Conservation (phyloP, 2,888 invertebrate species). For the Melinaea menophilus region DNA sequence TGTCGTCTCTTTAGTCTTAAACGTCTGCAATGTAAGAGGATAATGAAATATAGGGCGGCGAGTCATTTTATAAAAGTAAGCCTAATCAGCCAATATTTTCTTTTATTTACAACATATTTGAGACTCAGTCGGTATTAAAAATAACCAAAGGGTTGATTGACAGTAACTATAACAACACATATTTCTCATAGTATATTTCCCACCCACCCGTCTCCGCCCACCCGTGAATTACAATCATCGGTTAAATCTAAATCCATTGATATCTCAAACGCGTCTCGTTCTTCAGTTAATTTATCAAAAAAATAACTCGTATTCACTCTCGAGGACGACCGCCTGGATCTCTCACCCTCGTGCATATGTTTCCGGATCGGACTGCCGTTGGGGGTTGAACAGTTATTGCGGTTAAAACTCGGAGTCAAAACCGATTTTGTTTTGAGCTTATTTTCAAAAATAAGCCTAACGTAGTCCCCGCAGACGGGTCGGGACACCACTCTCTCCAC, state of each 20-base stretch:
- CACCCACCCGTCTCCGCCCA: no score
- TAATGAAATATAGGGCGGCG: no score
- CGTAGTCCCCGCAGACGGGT: conserved; percentile 55
- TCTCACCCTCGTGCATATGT: conserved; percentile 30
- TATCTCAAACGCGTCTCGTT: conserved; percentile 80
- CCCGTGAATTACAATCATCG: conserved; percentile 55
- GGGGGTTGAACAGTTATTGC: conserved; percentile 64
- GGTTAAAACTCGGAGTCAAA: conserved; percentile 42
- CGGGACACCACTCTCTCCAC: conserved; percentile 60
- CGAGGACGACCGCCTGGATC: conserved; percentile 40
- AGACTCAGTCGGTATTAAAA: no score
- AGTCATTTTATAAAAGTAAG: no score
- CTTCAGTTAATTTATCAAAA: conserved; percentile 68
- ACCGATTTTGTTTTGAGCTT: conserved; percentile 38
- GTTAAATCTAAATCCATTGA: conserved; percentile 68
- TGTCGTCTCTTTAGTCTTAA: no score
- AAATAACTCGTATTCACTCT: conserved; percentile 73
- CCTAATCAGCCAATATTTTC: no score
- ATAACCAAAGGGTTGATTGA: no score
- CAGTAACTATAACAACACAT: no score
- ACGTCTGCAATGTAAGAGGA: no score
- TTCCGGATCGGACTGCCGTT: conserved; percentile 50
- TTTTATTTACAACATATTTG: no score
- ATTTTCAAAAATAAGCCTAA: conserved; percentile 54
- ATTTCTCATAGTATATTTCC: no score